phyloP scores from a whole-genome alignment of 2,888 invertebrate genomes.

The Epinotia ramella region DNA sequence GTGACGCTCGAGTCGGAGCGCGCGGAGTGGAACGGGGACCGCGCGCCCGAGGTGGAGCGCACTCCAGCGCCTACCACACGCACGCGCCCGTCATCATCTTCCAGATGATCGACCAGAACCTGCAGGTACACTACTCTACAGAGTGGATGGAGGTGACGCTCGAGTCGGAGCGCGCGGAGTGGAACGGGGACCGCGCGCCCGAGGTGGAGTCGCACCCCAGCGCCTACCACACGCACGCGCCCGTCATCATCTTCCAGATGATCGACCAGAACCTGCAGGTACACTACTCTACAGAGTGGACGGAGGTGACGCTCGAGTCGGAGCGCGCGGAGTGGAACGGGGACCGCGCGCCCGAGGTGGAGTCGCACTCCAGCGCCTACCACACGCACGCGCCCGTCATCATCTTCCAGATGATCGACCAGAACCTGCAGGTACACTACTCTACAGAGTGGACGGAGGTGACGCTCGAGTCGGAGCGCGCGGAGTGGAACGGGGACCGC shows the following conservation, averaged over 20 bases:
- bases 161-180: conserved; percentile 96
- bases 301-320: conserved; percentile 95
- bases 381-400: conserved; percentile 84
- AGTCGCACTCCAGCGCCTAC: conserved; percentile 52
- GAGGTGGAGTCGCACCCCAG: conserved; percentile 92
- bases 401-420: conserved; percentile 99
- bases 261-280: conserved; percentile 97
- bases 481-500: conserved; percentile 94
- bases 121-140: conserved; percentile 82
- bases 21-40: conserved; percentile 95
- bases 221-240: conserved; percentile 96
- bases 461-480: conserved; percentile 94
- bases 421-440: conserved; percentile 90
- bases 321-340: conserved; percentile 98
- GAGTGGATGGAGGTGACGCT: conserved; percentile 99
- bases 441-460: conserved; percentile 96
- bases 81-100: conserved; percentile 91
- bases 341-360: conserved; percentile 87
- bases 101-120: conserved; percentile 99
- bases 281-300: conserved; percentile 89
- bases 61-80: background rate
- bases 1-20: conserved; percentile 96
- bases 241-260: conserved; percentile 99
- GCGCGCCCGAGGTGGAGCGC: conserved; percentile 85
- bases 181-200: conserved; percentile 92